Percentiles rank a stretch among this genome's conserved stretches.
These are phyloP conservation scores for Pseudomyrmex dendroicus DNA, from an alignment of 1,140 invertebrate genomes.

Conservation along the genomic window DNA sequence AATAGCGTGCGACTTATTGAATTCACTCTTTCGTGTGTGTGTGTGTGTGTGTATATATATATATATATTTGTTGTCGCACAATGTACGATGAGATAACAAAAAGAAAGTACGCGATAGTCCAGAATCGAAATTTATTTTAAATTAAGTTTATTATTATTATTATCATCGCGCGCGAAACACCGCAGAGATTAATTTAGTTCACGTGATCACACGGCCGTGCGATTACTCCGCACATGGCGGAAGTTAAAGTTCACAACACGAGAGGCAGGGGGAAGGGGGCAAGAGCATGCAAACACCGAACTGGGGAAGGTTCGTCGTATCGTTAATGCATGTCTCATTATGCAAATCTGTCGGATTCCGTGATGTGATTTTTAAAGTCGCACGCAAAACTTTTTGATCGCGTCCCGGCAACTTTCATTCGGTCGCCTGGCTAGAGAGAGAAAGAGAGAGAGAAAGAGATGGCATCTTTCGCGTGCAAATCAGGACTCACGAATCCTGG, in stretches of 20 bases:
- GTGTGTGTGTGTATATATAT: no score
- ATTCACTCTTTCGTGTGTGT: slow-evolving; percentile 31
- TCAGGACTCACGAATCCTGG: slow-evolving; percentile 13
- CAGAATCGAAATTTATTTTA: background rate
- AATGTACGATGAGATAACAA: background rate
- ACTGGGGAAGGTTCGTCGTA: slow-evolving; percentile 24
- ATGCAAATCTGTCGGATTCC: slow-evolving; percentile 42
- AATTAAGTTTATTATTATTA: background rate
- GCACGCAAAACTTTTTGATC: slow-evolving; percentile 49
- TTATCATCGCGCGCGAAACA: slow-evolving; percentile 4
- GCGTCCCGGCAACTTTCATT: slow-evolving; percentile 2
- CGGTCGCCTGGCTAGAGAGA: background rate
- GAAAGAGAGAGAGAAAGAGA: no score
- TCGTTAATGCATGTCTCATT: slow-evolving; percentile 50
- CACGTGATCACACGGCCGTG: background rate
- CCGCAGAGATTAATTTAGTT: slow-evolving; percentile 32
- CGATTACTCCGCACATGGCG: slow-evolving; percentile 7
- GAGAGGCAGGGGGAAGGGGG: background rate
- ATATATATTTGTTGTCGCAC: no score
- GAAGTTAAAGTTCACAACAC: slow-evolving; percentile 12
- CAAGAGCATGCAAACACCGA: slow-evolving; percentile 16
- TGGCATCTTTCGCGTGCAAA: slow-evolving; percentile 16
- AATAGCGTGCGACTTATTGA: slow-evolving; percentile 44
- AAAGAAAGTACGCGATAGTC: background rate
- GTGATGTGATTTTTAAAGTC: slow-evolving; percentile 42